Conservation (phyloP, 2,797 vertebrate species). For the Hybognathus amarus region DNA sequence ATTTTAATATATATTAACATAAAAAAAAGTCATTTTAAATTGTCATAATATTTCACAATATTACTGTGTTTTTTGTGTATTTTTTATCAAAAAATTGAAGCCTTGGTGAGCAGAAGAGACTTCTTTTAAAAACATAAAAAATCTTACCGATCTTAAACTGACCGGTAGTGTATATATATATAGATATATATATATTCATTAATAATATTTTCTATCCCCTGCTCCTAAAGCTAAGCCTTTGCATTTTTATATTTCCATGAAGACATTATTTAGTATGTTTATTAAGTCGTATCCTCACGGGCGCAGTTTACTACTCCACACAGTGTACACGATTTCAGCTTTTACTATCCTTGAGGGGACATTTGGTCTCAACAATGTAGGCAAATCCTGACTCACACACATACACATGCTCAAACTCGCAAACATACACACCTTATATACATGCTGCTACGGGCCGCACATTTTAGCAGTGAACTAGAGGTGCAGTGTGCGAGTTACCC, state of each 20-base stretch:
- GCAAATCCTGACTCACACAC: not conserved
- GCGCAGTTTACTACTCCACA: not conserved
- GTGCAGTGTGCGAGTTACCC: not conserved
- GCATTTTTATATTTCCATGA: conserved; percentile 27
- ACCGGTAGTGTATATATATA: too few relatives aligned
- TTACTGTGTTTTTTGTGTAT: too few relatives aligned
- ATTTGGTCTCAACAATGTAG: not conserved
- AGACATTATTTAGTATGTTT: conserved; percentile 27
- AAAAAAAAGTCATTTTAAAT: too few relatives aligned
- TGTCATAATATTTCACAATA: too few relatives aligned
- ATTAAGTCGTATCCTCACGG: conserved; percentile 23
- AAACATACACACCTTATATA: not conserved
- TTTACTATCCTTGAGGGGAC: conserved; percentile 19
- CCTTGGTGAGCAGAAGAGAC: too few relatives aligned
- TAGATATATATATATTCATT: too few relatives aligned
- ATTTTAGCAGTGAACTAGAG: not conserved
- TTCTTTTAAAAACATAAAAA: too few relatives aligned
- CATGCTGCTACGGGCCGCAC: not conserved
- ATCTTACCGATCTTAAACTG: too few relatives aligned
- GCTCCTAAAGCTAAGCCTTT: not conserved
- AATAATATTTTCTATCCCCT: conserved; percentile 20
- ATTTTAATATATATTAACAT: too few relatives aligned
- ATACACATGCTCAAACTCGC: not conserved
- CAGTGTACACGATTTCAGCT: conserved; percentile 1
- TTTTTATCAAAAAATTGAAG: too few relatives aligned